Conservation (phyloP, 2,797 vertebrate genomes). For the Neosalanx taihuensis region DNA sequence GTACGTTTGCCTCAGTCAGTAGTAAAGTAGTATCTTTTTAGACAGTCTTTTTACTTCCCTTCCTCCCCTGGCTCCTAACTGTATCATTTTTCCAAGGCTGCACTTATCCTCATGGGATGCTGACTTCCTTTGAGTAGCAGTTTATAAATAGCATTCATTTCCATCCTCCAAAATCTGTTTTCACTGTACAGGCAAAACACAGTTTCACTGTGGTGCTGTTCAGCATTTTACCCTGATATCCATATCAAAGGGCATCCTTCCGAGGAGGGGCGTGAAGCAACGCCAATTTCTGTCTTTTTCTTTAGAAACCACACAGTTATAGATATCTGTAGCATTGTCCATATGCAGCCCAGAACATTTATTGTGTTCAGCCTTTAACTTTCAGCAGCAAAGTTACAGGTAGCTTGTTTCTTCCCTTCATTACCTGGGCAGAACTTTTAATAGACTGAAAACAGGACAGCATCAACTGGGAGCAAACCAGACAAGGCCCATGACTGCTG, state of each 20-base stretch:
- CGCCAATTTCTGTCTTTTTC: too few species aligned
- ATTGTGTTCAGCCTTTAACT: too few species aligned
- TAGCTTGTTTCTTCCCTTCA: too few species aligned
- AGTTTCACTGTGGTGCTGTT: constrained; percentile 55
- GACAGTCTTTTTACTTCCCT: constrained; percentile 64
- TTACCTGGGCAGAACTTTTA: too few species aligned
- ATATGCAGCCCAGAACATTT: too few species aligned
- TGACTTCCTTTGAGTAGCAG: constrained; percentile 74
- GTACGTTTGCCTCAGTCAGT: neutral
- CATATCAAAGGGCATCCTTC: constrained; percentile 62
- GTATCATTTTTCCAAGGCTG: constrained; percentile 79
- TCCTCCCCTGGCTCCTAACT: constrained; percentile 74
- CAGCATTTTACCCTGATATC: constrained; percentile 56
- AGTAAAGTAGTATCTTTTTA: constrained; percentile 13
- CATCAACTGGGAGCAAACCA: too few species aligned
- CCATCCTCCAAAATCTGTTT: constrained; percentile 71
- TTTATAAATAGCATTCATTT: constrained; percentile 77
- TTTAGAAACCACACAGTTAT: too few species aligned
- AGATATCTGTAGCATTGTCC: too few species aligned
- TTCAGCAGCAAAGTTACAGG: too few species aligned
- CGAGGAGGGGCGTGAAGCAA: neutral
- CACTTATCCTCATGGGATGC: constrained; percentile 71
- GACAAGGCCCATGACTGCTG: too few species aligned
- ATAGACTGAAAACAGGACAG: too few species aligned
- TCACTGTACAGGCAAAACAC: constrained; percentile 70